phyloP scores from a whole-genome alignment of 2,888 invertebrate genomes.

The Oligia fasciuncula region DNA sequence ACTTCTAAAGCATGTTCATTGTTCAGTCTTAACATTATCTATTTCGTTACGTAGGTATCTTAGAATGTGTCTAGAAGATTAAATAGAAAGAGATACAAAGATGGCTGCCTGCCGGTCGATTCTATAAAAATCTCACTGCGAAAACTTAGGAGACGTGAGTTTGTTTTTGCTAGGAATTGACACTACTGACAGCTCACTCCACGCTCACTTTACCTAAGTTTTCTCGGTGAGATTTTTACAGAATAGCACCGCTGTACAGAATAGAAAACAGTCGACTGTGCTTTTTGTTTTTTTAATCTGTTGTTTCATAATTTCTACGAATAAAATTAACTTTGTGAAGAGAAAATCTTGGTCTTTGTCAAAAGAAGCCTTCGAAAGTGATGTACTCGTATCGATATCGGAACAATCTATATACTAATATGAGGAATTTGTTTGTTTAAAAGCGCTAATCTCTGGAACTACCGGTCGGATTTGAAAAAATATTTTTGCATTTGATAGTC shows the following conservation, averaged over 20 bases:
- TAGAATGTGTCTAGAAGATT: neutral
- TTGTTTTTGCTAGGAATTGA: no score
- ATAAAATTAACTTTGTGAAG: neutral
- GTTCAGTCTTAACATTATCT: neutral
- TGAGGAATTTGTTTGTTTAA: no score
- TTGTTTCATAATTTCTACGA: neutral
- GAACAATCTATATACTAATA: no score
- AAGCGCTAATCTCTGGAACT: no score
- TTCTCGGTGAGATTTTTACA: no score
- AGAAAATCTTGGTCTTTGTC: neutral
- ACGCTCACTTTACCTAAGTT: no score
- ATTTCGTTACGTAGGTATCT: neutral
- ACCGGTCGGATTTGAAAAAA: no score
- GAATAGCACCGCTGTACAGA: neutral
- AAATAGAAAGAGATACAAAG: neutral
- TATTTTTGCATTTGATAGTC: no score
- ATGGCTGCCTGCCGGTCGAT: neutral
- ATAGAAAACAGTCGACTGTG: neutral
- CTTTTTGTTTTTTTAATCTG: neutral
- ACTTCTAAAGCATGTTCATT: neutral
- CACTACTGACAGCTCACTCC: no score
- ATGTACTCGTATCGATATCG: neutral
- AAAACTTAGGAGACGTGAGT: no score
- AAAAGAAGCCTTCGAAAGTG: neutral
- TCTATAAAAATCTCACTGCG: no score